Percentiles rank a stretch among this genome's conserved stretches.
Evolutionary conservation across 2,113 vertebrate species (phyloP).

Genomic region (Protobothrops flavoviridis): DNA sequence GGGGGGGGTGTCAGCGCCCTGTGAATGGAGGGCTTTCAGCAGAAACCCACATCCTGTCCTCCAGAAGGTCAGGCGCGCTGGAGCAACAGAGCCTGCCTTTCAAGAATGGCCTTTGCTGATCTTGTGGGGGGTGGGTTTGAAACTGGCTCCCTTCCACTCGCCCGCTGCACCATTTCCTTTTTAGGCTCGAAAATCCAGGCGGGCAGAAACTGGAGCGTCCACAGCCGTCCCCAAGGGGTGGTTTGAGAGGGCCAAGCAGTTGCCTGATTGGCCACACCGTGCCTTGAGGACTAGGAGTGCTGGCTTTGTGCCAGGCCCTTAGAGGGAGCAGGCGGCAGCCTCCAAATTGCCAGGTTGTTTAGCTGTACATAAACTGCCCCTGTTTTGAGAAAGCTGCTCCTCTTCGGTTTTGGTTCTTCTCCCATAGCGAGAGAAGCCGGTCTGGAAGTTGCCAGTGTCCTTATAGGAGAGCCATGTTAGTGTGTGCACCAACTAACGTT

Average conservation of each 20-base stretch:
- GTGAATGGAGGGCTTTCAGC: slow-evolving; percentile 21
- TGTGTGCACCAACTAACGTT: no score
- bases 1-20: background rate
- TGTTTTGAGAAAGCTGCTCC: no score
- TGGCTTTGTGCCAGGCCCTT: background rate
- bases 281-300: background rate
- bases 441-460: background rate
- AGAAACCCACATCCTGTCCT: slow-evolving; percentile 22
- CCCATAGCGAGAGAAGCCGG: background rate
- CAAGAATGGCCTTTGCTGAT: slow-evolving; percentile 10
- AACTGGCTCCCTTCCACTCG: background rate
- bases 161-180: slow-evolving; percentile 14
- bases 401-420: background rate
- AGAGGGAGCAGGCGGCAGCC: background rate
- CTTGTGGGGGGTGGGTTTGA: background rate
- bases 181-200: slow-evolving; percentile 15
- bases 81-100: slow-evolving; percentile 26
- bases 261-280: background rate
- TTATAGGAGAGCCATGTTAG: no score
- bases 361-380: background rate
- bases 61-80: slow-evolving; percentile 23
- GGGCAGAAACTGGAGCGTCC: background rate
- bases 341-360: background rate
- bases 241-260: background rate
- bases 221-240: background rate